phyloP scores from a whole-genome alignment of 2,888 invertebrate genomes.

The Drosophila mimetica region DNA sequence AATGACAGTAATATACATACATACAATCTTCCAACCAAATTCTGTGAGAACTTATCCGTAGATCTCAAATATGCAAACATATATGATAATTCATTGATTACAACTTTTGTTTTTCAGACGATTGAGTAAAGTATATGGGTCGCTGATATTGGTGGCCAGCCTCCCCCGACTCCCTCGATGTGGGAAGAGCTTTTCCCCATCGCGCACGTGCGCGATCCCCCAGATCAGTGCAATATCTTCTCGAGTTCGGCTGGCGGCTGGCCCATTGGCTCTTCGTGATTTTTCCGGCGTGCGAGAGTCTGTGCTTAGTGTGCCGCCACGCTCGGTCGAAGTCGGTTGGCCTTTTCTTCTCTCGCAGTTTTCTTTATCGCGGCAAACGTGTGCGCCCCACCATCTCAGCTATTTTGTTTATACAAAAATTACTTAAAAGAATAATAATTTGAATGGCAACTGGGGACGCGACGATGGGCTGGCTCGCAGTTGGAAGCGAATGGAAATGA shows the following conservation, averaged over 20 bases:
- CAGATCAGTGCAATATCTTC: conserved; percentile 25
- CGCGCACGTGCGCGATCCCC: conserved; percentile 30
- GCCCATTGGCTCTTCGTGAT: conserved; percentile 23
- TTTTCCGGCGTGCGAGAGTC: conserved; percentile 48
- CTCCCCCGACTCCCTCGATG: background rate
- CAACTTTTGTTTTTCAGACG: background rate
- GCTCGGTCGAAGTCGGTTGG: conserved; percentile 54
- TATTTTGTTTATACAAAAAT: conserved; percentile 62
- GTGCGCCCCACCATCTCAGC: conserved; percentile 35
- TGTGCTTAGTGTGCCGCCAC: conserved; percentile 59
- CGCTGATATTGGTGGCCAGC: background rate
- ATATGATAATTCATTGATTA: background rate
- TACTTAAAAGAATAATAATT: conserved; percentile 57
- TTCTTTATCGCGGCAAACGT: conserved; percentile 61
- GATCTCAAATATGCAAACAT: too few species aligned
- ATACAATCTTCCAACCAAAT: too few species aligned
- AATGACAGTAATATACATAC: too few species aligned
- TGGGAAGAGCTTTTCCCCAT: conserved; percentile 22
- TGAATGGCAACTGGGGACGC: conserved; percentile 52
- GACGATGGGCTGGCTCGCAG: conserved; percentile 15
- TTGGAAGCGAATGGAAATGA: conserved; percentile 10
- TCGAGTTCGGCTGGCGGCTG: conserved; percentile 26
- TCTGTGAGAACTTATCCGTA: too few species aligned
- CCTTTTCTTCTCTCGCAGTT: conserved; percentile 28
- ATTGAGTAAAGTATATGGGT: background rate